These are phyloP conservation scores for Drosophila burlai DNA, from an alignment of 1,140 invertebrate species.

Conservation along the genomic window DNA sequence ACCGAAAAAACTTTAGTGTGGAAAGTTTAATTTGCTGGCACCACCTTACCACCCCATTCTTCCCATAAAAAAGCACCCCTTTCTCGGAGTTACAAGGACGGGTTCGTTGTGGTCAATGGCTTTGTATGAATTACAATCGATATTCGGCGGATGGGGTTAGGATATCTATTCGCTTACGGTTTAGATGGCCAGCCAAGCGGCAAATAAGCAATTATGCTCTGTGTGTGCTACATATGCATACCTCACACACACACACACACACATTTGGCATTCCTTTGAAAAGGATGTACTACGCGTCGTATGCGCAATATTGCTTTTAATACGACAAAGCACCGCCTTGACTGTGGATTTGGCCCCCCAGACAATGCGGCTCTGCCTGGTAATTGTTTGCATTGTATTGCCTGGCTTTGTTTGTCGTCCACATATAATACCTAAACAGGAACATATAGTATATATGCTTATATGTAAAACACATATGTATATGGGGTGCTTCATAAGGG, in stretches of 20 bases:
- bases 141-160: conserved; percentile 21
- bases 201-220: conserved; percentile 74
- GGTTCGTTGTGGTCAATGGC: conserved; percentile 51
- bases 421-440: conserved; percentile 12
- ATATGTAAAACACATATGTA: neutral
- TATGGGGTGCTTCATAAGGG: conserved; percentile 1
- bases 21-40: conserved; percentile 38
- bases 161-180: conserved; percentile 38
- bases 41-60: conserved; percentile 5
- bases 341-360: conserved; percentile 14
- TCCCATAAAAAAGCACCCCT: conserved; percentile 2
- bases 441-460: conserved; percentile 1
- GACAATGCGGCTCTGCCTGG: conserved; percentile 51
- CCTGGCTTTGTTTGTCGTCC: conserved; percentile 27
- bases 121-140: conserved; percentile 63
- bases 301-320: conserved; percentile 42
- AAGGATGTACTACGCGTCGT: conserved; percentile 48
- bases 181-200: conserved; percentile 58
- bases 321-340: conserved; percentile 8
- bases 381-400: conserved; percentile 62
- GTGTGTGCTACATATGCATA: conserved; percentile 20
- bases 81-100: conserved; percentile 7
- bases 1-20: conserved; percentile 24
- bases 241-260: neutral
- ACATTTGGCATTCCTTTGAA: conserved; percentile 36